phyloP scores from a whole-genome alignment of 2,113 vertebrate genomes.

The Tachuris rubrigastra region DNA sequence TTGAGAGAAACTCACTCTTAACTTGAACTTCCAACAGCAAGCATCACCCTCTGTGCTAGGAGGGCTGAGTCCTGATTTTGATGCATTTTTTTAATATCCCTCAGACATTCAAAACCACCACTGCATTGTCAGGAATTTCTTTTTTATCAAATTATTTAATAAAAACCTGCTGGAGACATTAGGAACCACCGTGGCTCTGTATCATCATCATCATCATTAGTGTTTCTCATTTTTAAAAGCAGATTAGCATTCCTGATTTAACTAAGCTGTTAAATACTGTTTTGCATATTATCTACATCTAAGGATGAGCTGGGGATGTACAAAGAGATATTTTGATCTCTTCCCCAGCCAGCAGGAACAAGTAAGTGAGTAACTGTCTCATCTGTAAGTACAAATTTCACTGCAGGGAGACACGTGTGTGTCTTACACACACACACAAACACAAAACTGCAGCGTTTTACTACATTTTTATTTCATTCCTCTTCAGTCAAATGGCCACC shows the following conservation, averaged over 20 bases:
- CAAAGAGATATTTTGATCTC: background rate
- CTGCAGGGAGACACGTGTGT: background rate
- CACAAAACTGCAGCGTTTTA: rapidly evolving
- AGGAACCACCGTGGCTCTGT: background rate
- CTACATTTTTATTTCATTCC: background rate
- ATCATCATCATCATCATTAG: background rate
- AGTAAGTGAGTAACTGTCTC: background rate
- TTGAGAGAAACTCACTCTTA: background rate
- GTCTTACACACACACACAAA: background rate
- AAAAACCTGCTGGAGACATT: background rate
- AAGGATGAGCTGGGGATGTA: background rate
- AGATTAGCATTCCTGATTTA: conserved; percentile 27
- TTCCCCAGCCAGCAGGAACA: background rate
- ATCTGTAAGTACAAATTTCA: background rate
- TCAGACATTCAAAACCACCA: background rate
- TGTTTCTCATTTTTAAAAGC: background rate
- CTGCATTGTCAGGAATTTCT: background rate
- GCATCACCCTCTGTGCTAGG: rapidly evolving
- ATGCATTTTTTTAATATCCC: background rate
- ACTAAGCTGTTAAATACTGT: conserved; percentile 1
- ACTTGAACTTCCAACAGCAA: background rate
- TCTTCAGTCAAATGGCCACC: background rate
- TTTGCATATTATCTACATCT: background rate
- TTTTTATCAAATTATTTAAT: background rate
- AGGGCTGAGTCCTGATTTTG: background rate